Evolutionary conservation across 2,888 invertebrate species (phyloP), one percentile per base, ranked within the genome.

Genomic region (Nomada fucata): DNA sequence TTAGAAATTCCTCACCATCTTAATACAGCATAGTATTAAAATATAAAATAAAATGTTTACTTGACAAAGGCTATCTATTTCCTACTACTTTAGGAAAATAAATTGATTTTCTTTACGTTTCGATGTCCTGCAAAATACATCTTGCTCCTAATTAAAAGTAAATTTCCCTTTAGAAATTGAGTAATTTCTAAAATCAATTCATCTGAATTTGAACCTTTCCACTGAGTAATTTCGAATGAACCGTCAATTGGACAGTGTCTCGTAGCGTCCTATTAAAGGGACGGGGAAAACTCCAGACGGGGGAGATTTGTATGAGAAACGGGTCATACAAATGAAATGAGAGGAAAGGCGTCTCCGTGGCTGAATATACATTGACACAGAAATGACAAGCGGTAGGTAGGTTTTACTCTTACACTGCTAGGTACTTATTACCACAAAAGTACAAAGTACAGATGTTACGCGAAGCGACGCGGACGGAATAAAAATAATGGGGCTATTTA

Each of bases 401-500:
- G 36, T 36, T 26, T 23, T 20, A 20, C 42, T 26, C 18, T 50
- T 50, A 5, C n/a, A 18, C 44, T 15, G 29, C n/a, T n/a, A 15
- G 29, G n/a, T 55, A 61, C 53, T 75, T 69, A 78, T 26, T 64
- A 44, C 20, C 44, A 42, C n/a, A 18, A 18, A 59, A 44, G 26
- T 44, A 63, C 50, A 53, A 20, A 7, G 5, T 47, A 55, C 52
- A 9, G 59, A 7, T 53, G 42, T 52, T 44, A 13, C 10, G 15
- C 42, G 2, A 13, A 4, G n/a, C 36, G 26, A 20, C n/a, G 50
- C 4, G 10, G 18, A 2, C 26, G 53, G n/a, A 78, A 73, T 73
- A 78, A 61, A 73, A 78, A 69, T 73, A 64, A 68, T 50, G 26
- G 23, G 7, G n/a, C 20, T 18, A 67, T 59, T 53, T 47, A 47